Evolutionary conservation across 2,113 vertebrate species (phyloP), one percentile per base, ranked within the genome.

Genomic region (Macrotus californicus): DNA sequence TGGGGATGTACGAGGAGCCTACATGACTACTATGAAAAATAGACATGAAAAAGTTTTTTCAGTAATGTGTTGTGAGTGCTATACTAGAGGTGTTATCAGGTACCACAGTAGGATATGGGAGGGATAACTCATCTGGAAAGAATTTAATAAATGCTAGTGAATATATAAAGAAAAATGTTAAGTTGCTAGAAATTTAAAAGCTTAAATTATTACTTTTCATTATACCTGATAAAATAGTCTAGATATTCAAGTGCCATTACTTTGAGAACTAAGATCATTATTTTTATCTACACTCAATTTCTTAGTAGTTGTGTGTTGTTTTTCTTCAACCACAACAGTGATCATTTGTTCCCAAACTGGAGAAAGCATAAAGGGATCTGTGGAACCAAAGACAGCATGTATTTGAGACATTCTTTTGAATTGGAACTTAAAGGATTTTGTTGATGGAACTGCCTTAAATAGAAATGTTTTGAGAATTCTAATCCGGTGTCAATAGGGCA

Each of bases 101-200:
- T 75, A 43, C 56, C 21, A 80, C 69, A 80, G 52, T 56, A 83
- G 36, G 43, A 91, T 39, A 75, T 52, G 7, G 24, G 26, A 70
- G 19, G 18, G 76, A 72, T 76, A 91, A 36, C 18, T 70, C 21
- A 87, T 36, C 21, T 90, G 29, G 15, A 75, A 92, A 77, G 31
- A 82, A 3, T 54, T 70, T 36, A 86, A 92, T 88, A 92, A 34
- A 52, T 72, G 13, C 22, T 36, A 87, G 9, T 89, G 66, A 67
- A 85, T 82, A 92, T 66, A 59, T 73, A 3, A 94, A 92, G 48
- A 94, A 94, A 95, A 92, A 81, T 73, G 34, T 75, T 72, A 91
- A 88, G 31, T 92, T 89, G 59, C 73, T 84, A 86, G 29, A 89
- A 92, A 86, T 82, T 87, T 83, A 26, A 29, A 41, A 69, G 7